A percentile compares a stretch with the other conserved stretches of the same genome.
Conservation (phyloP, 2,797 vertebrate genomes). For the Helicolenus hilgendorfi region DNA sequence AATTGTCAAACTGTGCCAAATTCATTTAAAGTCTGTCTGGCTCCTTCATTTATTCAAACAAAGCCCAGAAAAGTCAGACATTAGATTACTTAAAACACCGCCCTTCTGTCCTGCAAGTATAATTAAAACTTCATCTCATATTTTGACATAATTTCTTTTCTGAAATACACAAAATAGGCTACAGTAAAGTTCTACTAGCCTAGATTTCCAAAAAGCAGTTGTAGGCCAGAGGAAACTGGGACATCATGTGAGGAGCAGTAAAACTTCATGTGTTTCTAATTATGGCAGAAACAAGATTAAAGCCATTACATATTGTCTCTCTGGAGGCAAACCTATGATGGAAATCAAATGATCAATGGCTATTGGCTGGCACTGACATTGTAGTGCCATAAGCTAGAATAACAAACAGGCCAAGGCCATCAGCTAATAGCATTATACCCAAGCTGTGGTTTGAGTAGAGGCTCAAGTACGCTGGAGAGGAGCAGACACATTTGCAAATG, state of each 20-base stretch:
- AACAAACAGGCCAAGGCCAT: slow-evolving; percentile 17
- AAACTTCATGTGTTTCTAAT: slow-evolving; percentile 78
- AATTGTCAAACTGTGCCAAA: background rate
- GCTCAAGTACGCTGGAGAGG: background rate
- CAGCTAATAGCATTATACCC: slow-evolving; percentile 13
- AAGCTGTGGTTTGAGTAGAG: background rate
- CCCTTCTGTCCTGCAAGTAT: background rate
- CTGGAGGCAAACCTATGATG: background rate
- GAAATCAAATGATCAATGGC: slow-evolving; percentile 43
- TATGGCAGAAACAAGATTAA: slow-evolving; percentile 61
- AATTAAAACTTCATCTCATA: background rate
- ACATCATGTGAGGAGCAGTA: slow-evolving; percentile 71
- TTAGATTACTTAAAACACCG: background rate
- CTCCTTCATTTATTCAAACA: background rate
- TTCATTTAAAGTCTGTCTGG: background rate
- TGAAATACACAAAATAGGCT: slow-evolving; percentile 53
- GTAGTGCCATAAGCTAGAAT: background rate
- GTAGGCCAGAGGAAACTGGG: slow-evolving; percentile 79
- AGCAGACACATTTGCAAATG: background rate
- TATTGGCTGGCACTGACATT: background rate
- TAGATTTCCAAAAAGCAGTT: slow-evolving; percentile 61
- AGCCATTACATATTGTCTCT: slow-evolving; percentile 33
- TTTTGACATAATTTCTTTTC: slow-evolving; percentile 18
- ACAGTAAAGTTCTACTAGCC: slow-evolving; percentile 51
- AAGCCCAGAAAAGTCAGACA: background rate